phyloP scores from a whole-genome alignment of 2,797 vertebrate genomes.

The Periophthalmus magnuspinnatus region DNA sequence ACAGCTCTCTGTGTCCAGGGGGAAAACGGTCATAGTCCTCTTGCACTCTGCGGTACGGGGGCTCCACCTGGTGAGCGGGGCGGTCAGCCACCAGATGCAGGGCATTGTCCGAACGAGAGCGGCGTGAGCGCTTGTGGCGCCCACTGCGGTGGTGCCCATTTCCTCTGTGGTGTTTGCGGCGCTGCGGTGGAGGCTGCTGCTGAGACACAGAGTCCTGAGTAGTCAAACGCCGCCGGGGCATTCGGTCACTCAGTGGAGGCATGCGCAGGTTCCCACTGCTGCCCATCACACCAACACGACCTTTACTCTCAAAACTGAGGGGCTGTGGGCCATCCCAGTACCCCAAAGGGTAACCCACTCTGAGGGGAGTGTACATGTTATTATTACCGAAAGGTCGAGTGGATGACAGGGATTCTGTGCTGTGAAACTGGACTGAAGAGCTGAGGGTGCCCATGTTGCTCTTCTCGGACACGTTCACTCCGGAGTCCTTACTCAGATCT shows the following conservation, averaged over 20 bases:
- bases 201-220: constrained; percentile 76
- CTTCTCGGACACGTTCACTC: constrained; percentile 94
- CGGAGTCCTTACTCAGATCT: constrained; percentile 96
- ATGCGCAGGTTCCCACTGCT: constrained; percentile 80
- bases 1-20: constrained; percentile 82
- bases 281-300: constrained; percentile 76
- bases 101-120: constrained; percentile 95
- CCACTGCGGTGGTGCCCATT: constrained; percentile 77
- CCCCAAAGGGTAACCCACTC: constrained; percentile 81
- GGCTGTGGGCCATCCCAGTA: constrained; percentile 90
- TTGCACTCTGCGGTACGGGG: constrained; percentile 83
- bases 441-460: constrained; percentile 96
- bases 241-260: constrained; percentile 87
- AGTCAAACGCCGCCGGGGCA: constrained; percentile 79
- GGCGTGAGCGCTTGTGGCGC: constrained; percentile 86
- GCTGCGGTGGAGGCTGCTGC: constrained; percentile 63
- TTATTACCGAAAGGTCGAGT: constrained; percentile 89
- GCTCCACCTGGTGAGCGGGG: constrained; percentile 81
- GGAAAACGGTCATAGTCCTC: constrained; percentile 90
- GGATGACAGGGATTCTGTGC: constrained; percentile 92
- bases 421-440: constrained; percentile 92
- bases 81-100: constrained; percentile 91
- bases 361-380: constrained; percentile 82
- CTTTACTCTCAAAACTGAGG: constrained; percentile 84
- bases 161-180: constrained; percentile 71